Evolutionary conservation across 1,140 invertebrate species (phyloP).

Genomic region (Trichogramma pretiosum): DNA sequence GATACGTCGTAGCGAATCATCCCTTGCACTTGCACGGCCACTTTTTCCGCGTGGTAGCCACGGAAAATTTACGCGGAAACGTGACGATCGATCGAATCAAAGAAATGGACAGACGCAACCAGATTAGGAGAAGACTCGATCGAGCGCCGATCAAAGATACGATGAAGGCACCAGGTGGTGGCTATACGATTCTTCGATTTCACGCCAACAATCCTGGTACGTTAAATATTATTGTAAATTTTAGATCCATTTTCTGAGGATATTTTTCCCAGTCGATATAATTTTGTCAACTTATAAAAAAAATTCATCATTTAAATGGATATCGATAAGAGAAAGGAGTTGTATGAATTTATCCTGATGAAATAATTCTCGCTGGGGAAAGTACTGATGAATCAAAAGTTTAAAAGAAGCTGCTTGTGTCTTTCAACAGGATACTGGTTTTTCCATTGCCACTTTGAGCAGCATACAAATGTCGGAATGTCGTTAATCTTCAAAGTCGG

Average conservation of each 20-base stretch:
- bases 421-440: slow-evolving; percentile 44
- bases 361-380: too few species aligned
- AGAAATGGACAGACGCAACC: slow-evolving; percentile 59
- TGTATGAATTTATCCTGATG: slow-evolving; percentile 9
- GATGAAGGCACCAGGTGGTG: slow-evolving; percentile 81
- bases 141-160: slow-evolving; percentile 77
- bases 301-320: not conserved
- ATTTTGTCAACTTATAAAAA: too few species aligned
- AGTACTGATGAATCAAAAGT: too few species aligned
- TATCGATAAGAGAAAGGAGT: slow-evolving; percentile 7
- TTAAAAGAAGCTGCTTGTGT: too few species aligned
- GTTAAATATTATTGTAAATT: too few species aligned
- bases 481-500: slow-evolving; percentile 43
- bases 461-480: slow-evolving; percentile 45
- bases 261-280: too few species aligned
- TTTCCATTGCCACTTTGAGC: slow-evolving; percentile 46
- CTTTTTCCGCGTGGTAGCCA: slow-evolving; percentile 70
- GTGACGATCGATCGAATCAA: slow-evolving; percentile 61
- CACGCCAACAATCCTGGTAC: slow-evolving; percentile 1
- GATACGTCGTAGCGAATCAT: slow-evolving; percentile 57
- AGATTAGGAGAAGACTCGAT: slow-evolving; percentile 63
- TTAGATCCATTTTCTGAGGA: too few species aligned
- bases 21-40: slow-evolving; percentile 82
- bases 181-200: slow-evolving; percentile 59
- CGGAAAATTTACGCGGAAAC: slow-evolving; percentile 56